phyloP scores from a whole-genome alignment of 2,113 vertebrate species.

The Eurystomus gularis region DNA sequence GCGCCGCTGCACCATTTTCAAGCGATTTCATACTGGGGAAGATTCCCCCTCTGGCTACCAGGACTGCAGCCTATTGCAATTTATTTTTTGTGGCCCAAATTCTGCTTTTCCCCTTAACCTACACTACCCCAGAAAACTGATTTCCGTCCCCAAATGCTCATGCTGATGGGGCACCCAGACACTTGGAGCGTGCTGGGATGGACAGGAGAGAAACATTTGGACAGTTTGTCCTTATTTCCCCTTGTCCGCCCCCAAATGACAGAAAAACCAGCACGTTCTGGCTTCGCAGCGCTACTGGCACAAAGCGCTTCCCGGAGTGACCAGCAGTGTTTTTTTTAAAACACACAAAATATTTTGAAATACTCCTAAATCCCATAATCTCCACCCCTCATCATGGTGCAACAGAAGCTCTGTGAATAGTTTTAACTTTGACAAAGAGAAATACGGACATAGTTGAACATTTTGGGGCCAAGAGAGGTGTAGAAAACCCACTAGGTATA shows the following conservation, averaged over 20 bases:
- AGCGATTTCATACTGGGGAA: accelerated
- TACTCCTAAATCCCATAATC: neutral
- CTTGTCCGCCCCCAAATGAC: neutral
- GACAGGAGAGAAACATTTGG: accelerated
- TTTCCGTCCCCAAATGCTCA: neutral
- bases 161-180: accelerated
- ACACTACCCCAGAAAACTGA: accelerated
- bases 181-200: neutral
- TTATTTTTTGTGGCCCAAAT: neutral
- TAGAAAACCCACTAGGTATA: neutral
- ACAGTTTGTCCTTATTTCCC: neutral
- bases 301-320: neutral
- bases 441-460: neutral
- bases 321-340: neutral
- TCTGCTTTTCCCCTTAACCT: neutral
- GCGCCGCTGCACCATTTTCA: accelerated
- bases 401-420: neutral
- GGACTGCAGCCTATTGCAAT: accelerated
- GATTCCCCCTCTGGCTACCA: neutral
- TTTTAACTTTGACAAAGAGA: neutral
- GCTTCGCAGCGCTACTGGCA: neutral
- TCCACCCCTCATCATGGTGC: accelerated
- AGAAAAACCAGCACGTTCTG: neutral
- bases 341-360: neutral
- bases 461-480: neutral